Evolutionary conservation across 2,113 vertebrate species (phyloP), one percentile per base, ranked within the genome.

Genomic region (Seriola dumerili): DNA sequence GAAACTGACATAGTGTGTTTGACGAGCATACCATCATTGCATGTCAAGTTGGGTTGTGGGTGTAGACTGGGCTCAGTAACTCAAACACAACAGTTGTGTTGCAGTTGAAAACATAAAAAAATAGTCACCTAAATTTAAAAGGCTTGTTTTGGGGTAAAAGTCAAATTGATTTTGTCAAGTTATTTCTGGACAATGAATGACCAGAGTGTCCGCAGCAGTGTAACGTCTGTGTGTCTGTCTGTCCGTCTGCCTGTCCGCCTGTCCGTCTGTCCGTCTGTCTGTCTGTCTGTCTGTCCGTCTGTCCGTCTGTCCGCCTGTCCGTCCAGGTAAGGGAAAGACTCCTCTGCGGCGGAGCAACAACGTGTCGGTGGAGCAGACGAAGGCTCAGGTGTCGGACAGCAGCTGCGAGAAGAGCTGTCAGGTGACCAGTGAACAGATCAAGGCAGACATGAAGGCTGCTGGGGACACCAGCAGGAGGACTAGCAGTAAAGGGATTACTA

Each of bases 371-470:
- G 72, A 65, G 4, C 71, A 66, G 40, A 16, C 7, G 3, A 76
- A 71, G 65, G 3, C 58, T 54, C 86, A 13, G 16, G 54, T 59
- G 40, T 32, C 95, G 61, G 96, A 97, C 73, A 95, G 95, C 93
- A 97, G 97, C 94, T 99, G 97, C 94, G 98, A 99, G 88, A 99
- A 99, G 91, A 97, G 98, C 89, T 99, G 98, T 91, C 98, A 99
- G 93, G 98, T 99, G 90, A 99, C 96, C 90, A 99, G 98, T 21
- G 98, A 99, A 85, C 98, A 99, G 93, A 99, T 99, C 87, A 99
- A 99, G 90, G 98, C 98, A 5, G 98, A 99, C 91, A 99, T 99
- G 96, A 99, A 99, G 91, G 97, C 97, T 38, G 97, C 98, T 72
- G 96, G 93, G 38, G 98, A 99, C 84, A 94, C 17, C 77, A 83